Percentiles rank a stretch among this genome's conserved stretches.
These are phyloP conservation scores for Procambarus virginalis DNA, from an alignment of 1,140 invertebrate species.

Conservation along the genomic window DNA sequence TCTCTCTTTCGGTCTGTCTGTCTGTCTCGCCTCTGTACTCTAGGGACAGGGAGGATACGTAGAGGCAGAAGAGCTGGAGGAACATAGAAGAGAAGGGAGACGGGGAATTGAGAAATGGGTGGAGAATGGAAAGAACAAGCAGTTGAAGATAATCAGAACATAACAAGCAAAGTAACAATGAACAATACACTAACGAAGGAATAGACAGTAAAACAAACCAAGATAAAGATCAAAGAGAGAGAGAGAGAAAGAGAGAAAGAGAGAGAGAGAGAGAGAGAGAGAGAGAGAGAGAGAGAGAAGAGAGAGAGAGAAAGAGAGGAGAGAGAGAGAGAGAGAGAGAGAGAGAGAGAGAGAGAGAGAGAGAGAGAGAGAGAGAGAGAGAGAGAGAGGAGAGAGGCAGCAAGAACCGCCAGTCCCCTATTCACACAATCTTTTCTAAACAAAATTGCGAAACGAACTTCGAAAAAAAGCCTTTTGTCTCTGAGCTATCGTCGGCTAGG, in stretches of 20 bases:
- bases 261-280: neutral
- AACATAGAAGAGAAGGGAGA: neutral
- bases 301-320: neutral
- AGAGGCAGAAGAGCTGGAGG: no score
- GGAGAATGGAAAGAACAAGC: neutral
- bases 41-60: neutral
- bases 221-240: no score
- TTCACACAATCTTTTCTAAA: no score
- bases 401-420: neutral
- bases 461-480: no score
- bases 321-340: neutral
- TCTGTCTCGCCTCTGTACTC: no score
- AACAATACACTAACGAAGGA: neutral
- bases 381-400: neutral
- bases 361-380: constrained; percentile 8
- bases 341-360: constrained; percentile 8
- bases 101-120: neutral
- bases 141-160: neutral
- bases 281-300: neutral
- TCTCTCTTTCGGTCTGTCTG: no score
- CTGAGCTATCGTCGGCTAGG: no score
- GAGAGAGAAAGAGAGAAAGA: neutral
- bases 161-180: neutral
- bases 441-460: no score
- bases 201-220: neutral